Evolutionary conservation across 1,140 invertebrate genomes (phyloP), one percentile per base, ranked within the genome.

Genomic region (Drosophila subpulchrella): DNA sequence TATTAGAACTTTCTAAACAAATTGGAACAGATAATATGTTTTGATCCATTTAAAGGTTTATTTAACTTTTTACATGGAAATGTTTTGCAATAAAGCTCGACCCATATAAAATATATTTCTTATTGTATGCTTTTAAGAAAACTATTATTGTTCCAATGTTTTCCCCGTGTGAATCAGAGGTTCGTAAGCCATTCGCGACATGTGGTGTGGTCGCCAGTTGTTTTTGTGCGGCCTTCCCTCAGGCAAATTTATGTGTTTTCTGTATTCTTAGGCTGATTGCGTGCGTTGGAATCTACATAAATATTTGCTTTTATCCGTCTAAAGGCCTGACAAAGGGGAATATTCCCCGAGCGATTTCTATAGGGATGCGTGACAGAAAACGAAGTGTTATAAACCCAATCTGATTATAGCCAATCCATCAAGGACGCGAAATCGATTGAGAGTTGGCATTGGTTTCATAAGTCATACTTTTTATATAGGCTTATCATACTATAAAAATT

Each of bases 231-330:
- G 32, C 60, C 60, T 65, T 61, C 47, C 66, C 59, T 71, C 44
- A n/a, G 38, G 66, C 47, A 34, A 24, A 68, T 56, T 71, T 68
- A 71, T 71, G 63, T 34, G 53, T 48, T 48, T 67, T 68, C 34
- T 63, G 73, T 70, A 44, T 59, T 50, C 54, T 39, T 62, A 44
- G 44, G 74, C 62, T 76, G 74, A 76, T 76, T 76, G 73, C 62
- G 76, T 78, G 76, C 36, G 60, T 42, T 48, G 59, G 65, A 83
- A 73, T 57, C 42, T 71, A 67, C 75, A 75, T 66, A 82, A 82
- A 82, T 79, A 75, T 83, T 83, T 82, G 63, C 75, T 62, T 75
- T 75, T 36, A 75, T 68, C 34, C 41, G 10, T 10, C 24, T 32
- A 39, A 56, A 56, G 39, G 15, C 61, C 63, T 34, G 39, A 71